Evolutionary conservation across 2,797 vertebrate species (phyloP), one percentile per base, ranked within the genome.

Genomic region (Aplochiton taeniatus): DNA sequence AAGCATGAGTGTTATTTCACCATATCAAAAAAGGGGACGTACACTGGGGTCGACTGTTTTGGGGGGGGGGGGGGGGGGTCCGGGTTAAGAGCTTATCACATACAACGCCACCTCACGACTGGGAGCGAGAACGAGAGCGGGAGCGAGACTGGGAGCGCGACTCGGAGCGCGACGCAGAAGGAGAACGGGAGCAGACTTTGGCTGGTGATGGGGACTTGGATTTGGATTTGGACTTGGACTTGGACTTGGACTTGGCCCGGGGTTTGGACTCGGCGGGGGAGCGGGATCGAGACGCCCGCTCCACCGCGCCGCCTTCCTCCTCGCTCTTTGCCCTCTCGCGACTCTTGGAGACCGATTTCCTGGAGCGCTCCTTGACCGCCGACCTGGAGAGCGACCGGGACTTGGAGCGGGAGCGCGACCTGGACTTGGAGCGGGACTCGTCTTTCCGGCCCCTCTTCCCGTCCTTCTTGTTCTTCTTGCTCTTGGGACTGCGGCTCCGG

Each of bases 111-210:
- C 69, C 45, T 69, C 45, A 64, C 70, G 86, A 88, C 75, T 90
- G 90, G 51, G 91, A 93, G 50, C 90, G 68, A 82, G 88, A 89
- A 60, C 83, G 87, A 20, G 90, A 91, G 54, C 85, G 81, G 1
- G 90, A 96, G 44, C 93, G 88, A 13, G 95, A 98, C 50, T 76
- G 90, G 11, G 95, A 96, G 44, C 78, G 88, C 61, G 94, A 93
- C 54, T 67, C 92, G 0, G 88, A 94, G 4, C 92, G 92, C 11
- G 95, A 92, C 9, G 89, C 88, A 56, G 91, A 92, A 53, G 91
- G 89, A 60, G 93, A 92, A 53, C 85, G 91, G 60, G 95, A 95
- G 77, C 89, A 90, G 69, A 90, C 92, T 14, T 57, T 84, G 76
- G 92, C 91, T 46, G 80, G 81, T 6, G 90, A 88, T 82, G 92